A percentile compares a stretch with the other conserved stretches of the same genome.
phyloP scores from a whole-genome alignment of 1,140 invertebrate genomes.

The Chelonus insularis region DNA sequence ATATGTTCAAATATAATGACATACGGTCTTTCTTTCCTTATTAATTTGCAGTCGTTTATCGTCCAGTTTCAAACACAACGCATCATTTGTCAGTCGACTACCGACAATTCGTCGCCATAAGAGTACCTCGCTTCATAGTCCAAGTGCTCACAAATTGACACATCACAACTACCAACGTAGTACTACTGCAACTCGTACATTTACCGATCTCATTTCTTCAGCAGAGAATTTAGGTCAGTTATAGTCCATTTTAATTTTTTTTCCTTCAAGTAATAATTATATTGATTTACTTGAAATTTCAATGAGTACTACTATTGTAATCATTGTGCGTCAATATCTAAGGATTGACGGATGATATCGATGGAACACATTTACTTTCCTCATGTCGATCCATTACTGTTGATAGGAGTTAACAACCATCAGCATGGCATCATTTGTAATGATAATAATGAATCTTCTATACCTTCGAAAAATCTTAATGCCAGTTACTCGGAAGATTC shows the following conservation, averaged over 20 bases:
- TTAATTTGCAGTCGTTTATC: slow-evolving; percentile 64
- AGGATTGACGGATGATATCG: neutral
- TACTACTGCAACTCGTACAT: slow-evolving; percentile 58
- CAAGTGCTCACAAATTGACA: slow-evolving; percentile 64
- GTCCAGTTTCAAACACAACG: slow-evolving; percentile 87
- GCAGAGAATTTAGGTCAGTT: slow-evolving; percentile 72
- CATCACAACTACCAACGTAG: slow-evolving; percentile 48
- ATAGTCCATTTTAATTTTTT: slow-evolving; percentile 23
- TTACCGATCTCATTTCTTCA: slow-evolving; percentile 71
- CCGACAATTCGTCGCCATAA: slow-evolving; percentile 83
- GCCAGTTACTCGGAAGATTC: slow-evolving; percentile 77
- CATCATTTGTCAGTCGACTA: slow-evolving; percentile 84
- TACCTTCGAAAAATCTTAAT: slow-evolving; percentile 58
- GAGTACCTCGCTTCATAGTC: slow-evolving; percentile 71
- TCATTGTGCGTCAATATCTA: neutral
- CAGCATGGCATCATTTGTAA: slow-evolving; percentile 38
- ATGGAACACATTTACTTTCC: neutral
- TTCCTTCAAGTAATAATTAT: slow-evolving; percentile 8
- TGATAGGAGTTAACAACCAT: slow-evolving; percentile 39
- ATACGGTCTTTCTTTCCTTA: too few species aligned
- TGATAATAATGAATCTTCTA: slow-evolving; percentile 46
- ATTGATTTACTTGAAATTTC: slow-evolving; percentile 21
- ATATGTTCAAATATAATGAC: too few species aligned
- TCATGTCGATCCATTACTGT: slow-evolving; percentile 34
- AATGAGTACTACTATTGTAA: neutral